A percentile compares a stretch with the other conserved stretches of the same genome.
These are phyloP conservation scores for Tetragnatha montana DNA, from an alignment of 2,888 invertebrate genomes.

Conservation along the genomic window DNA sequence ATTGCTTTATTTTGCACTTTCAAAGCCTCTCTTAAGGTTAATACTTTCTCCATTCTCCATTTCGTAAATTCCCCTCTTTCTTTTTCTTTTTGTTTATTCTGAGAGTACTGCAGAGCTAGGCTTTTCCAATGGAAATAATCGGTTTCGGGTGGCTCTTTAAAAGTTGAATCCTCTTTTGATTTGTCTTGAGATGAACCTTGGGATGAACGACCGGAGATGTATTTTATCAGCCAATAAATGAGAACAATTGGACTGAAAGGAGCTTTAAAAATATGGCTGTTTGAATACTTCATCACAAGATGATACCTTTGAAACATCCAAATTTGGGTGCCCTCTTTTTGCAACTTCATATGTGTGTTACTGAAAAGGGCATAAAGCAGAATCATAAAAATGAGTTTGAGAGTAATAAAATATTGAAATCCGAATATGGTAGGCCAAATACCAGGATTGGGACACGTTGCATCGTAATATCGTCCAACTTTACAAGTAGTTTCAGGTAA, in stretches of 20 bases:
- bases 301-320: slow-evolving; percentile 76
- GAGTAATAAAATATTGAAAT: slow-evolving; percentile 74
- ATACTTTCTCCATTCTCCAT: slow-evolving; percentile 60
- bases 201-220: not conserved
- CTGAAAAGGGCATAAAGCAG: slow-evolving; percentile 76
- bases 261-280: slow-evolving; percentile 75
- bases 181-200: not conserved
- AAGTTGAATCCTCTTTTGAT: slow-evolving; percentile 3
- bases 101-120: slow-evolving; percentile 36
- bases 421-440: slow-evolving; percentile 72
- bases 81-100: not conserved
- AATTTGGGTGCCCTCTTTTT: slow-evolving; percentile 74
- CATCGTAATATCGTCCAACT: slow-evolving; percentile 46
- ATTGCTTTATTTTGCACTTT: slow-evolving; percentile 32
- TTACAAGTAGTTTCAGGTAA: slow-evolving; percentile 30
- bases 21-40: slow-evolving; percentile 9
- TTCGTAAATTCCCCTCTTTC: not conserved
- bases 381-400: slow-evolving; percentile 75
- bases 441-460: slow-evolving; percentile 72
- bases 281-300: slow-evolving; percentile 74
- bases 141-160: slow-evolving; percentile 9
- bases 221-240: slow-evolving; percentile 34
- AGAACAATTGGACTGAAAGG: slow-evolving; percentile 74
- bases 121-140: slow-evolving; percentile 51
- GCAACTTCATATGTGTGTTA: slow-evolving; percentile 50